Conservation (phyloP, 2,888 invertebrate genomes). For the Perizoma affinitatum region DNA sequence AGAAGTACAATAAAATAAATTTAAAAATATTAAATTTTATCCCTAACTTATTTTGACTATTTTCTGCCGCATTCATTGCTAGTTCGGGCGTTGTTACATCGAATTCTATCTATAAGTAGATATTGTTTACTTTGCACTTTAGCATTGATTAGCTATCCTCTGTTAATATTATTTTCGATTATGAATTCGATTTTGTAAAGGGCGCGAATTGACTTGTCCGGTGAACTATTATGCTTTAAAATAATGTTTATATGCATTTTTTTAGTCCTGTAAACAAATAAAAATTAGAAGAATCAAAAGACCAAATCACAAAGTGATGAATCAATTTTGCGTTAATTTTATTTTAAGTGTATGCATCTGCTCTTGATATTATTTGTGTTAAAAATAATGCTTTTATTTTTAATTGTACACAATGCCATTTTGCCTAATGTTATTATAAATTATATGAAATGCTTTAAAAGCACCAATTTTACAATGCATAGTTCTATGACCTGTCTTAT, state of each 20-base stretch:
- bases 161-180: constrained; percentile 33
- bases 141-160: constrained; percentile 16
- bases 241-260: constrained; percentile 69
- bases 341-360: constrained; percentile 72
- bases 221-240: constrained; percentile 59
- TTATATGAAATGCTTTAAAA: constrained; percentile 84
- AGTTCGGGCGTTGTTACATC: constrained; percentile 13
- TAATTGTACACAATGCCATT: constrained; percentile 83
- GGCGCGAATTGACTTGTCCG: constrained; percentile 47
- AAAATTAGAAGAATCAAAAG: constrained; percentile 60
- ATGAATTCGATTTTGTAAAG: constrained; percentile 47
- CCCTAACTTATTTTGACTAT: constrained; percentile 1
- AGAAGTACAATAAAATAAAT: no score
- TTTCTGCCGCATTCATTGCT: not conserved
- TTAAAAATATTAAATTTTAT: constrained; percentile 1
- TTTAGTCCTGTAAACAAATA: constrained; percentile 61
- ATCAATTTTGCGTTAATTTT: constrained; percentile 65
- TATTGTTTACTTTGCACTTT: constrained; percentile 18
- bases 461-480: constrained; percentile 84
- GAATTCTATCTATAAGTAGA: constrained; percentile 1
- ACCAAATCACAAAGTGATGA: constrained; percentile 82
- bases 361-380: constrained; percentile 82
- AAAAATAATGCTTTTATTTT: constrained; percentile 81
- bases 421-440: constrained; percentile 84
- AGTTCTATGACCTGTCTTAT: constrained; percentile 83